Conservation (phyloP, 1,140 invertebrate genomes). For the Tetraneura akinire region DNA sequence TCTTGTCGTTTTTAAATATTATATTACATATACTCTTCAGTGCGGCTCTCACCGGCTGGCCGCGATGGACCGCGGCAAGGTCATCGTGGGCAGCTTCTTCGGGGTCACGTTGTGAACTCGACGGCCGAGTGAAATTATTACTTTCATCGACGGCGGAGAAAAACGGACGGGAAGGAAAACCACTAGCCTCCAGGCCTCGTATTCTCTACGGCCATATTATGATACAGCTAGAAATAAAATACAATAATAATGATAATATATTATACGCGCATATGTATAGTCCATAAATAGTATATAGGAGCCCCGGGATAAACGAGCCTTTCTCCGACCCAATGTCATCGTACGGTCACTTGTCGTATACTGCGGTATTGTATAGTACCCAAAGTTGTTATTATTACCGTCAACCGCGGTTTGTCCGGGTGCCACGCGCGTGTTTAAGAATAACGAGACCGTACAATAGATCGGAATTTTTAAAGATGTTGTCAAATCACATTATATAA, state of each 20-base stretch:
- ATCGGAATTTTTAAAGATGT: no score
- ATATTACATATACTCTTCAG: background rate
- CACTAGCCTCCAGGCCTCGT: no score
- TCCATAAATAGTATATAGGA: no score
- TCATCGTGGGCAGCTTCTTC: conserved; percentile 19
- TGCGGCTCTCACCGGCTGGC: background rate
- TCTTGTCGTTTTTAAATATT: no score
- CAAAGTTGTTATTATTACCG: background rate
- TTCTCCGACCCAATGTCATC: background rate
- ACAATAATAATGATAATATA: background rate
- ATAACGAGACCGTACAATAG: no score
- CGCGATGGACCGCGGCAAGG: background rate
- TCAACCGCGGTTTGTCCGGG: background rate
- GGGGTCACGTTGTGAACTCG: background rate
- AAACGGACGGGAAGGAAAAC: background rate
- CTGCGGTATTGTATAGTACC: background rate
- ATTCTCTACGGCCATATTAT: no score
- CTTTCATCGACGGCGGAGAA: conserved; percentile 26
- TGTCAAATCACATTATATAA: no score
- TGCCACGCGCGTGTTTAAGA: background rate
- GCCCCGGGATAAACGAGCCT: background rate
- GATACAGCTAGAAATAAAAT: no score
- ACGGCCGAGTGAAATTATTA: conserved; percentile 37
- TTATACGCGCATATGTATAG: no score
- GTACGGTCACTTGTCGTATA: background rate